Percentiles rank a stretch among this genome's conserved stretches.
Conservation (phyloP, 2,797 vertebrate genomes). For the Molossus alvarezi region DNA sequence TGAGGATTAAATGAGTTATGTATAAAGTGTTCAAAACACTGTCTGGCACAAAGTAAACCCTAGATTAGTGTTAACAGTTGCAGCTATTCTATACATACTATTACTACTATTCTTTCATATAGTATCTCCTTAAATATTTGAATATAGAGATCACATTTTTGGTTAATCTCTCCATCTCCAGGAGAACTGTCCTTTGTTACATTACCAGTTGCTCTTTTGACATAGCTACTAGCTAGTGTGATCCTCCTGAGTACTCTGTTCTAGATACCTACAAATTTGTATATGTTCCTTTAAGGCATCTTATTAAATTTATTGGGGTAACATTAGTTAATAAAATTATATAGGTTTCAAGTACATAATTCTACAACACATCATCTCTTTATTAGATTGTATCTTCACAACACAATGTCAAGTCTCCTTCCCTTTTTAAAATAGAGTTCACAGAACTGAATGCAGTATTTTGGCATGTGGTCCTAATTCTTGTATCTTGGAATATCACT, state of each 20-base stretch:
- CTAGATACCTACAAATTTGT: not conserved
- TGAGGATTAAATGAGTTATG: not conserved
- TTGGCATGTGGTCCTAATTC: not conserved
- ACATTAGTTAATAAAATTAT: not conserved
- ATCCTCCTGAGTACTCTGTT: constrained; percentile 7
- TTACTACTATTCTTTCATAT: not conserved
- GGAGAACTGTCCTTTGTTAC: not conserved
- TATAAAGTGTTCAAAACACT: not conserved
- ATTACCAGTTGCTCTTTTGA: not conserved
- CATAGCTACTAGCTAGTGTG: not conserved
- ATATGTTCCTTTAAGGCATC: not conserved
- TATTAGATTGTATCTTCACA: not conserved
- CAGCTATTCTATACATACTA: not conserved
- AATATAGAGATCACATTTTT: not conserved
- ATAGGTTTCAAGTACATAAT: not conserved
- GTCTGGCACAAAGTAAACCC: not conserved
- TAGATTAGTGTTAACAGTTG: not conserved
- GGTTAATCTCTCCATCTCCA: not conserved
- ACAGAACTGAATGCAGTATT: not conserved
- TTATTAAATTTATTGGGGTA: not conserved
- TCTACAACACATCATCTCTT: not conserved
- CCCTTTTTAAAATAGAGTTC: not conserved
- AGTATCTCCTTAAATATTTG: constrained; percentile 14
- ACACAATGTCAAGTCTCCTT: not conserved
- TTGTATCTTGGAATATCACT: not conserved